Evolutionary conservation across 2,888 invertebrate genomes (phyloP), one percentile per base, ranked within the genome.

Genomic region (Aporophyla lueneburgensis): DNA sequence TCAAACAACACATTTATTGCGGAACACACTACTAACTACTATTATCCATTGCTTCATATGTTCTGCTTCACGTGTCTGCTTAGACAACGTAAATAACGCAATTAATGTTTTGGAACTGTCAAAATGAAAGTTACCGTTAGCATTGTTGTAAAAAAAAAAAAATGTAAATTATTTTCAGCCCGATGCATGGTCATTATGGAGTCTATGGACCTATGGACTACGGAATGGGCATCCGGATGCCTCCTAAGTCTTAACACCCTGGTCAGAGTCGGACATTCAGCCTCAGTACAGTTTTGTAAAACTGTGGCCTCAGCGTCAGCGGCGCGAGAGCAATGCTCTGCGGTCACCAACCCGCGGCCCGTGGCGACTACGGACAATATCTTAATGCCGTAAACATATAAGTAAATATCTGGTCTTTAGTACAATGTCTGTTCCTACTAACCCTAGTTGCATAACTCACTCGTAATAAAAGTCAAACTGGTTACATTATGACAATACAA

Each of bases 341-440:
- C 70, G 79, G 76, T 79, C 70, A 86, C 61, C 78, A 80, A 84
- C 73, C 83, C 70, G 74, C 51, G 53, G n/a, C 46, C 53, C 27
- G 71, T 63, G 54, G 69, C 71, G 16, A 46, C 74, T 56, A 27
- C 68, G 59, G 59, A 66, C 66, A 78, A 72, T 69, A 71, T 54
- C 76, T 33, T 33, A 74, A 77, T 56, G 27, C 61, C 46, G 80
- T 74, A 80, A 74, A 54, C 46, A 33, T 59, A 53, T 74, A 24
- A 51, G 46, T 46, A 62, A 76, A 62, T 62, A 49, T 71, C 46
- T 80, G 21, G 16, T 14, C 14, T n/a, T 49, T 40, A 9, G 4
- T 27, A 27, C 51, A 56, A 56, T 27, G 33, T 56, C 27, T 16
- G 21, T 33, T 56, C 14, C 9, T 24, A 43, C 10, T n/a, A n/a